A percentile compares a stretch with the other conserved stretches of the same genome.
phyloP scores from a whole-genome alignment of 1,140 invertebrate genomes.

The Plodia interpunctella region DNA sequence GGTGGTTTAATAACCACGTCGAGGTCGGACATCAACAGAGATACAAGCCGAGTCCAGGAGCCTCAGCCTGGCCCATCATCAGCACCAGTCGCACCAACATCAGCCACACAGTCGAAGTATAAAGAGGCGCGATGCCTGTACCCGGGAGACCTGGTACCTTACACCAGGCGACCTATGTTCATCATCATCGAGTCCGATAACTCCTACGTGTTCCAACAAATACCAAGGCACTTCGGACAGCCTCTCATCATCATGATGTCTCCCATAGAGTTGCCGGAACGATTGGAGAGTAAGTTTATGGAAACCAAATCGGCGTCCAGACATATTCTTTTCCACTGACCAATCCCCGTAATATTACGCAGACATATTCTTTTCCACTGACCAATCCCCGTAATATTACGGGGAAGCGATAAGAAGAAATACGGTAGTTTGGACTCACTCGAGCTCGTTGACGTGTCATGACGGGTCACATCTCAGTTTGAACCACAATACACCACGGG shows the following conservation, averaged over 20 bases:
- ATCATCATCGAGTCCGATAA: conserved; percentile 97
- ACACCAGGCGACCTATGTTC: conserved; percentile 94
- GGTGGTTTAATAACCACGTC: conserved; percentile 93
- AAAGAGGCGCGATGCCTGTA: conserved; percentile 89
- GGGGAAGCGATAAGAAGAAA: too few relatives aligned
- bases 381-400: too few relatives aligned
- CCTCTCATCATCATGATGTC: conserved; percentile 97
- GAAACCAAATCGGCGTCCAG: too few relatives aligned
- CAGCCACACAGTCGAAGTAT: too few relatives aligned
- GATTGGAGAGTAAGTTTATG: conserved; percentile 87
- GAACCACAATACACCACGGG: too few relatives aligned
- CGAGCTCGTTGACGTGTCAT: too few relatives aligned
- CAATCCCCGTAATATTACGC: too few relatives aligned
- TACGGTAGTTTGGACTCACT: too few relatives aligned
- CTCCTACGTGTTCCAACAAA: conserved; percentile 94
- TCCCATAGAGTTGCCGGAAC: conserved; percentile 90
- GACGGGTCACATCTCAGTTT: too few relatives aligned
- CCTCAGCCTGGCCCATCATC: conserved; percentile 56
- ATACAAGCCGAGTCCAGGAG: conserved; percentile 35
- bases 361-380: too few relatives aligned
- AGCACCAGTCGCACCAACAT: too few relatives aligned
- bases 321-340: too few relatives aligned
- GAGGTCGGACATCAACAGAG: conserved; percentile 71
- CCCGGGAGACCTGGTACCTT: conserved; percentile 95
- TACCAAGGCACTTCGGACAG: conserved; percentile 94